phyloP scores from a whole-genome alignment of 2,797 vertebrate species.

The Ciconia nigra region DNA sequence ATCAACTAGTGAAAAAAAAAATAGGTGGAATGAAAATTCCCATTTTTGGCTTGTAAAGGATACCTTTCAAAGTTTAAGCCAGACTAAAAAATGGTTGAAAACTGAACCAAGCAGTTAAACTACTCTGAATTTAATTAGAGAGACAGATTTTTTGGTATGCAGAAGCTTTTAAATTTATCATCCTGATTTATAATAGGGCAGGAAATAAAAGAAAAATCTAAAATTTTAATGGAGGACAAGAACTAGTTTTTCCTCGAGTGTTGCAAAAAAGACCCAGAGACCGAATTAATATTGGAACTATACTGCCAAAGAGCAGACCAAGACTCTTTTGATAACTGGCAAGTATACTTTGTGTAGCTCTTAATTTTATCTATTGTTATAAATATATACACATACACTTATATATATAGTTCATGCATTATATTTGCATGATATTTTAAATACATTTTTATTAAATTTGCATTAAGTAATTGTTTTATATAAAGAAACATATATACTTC shows the following conservation, averaged over 20 bases:
- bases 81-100: background rate
- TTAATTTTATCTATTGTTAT: background rate
- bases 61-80: background rate
- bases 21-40: background rate
- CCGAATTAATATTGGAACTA: background rate
- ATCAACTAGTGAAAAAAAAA: background rate
- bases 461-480: background rate
- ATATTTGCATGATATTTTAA: background rate
- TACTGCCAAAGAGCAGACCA: background rate
- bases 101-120: background rate
- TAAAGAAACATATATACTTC: background rate
- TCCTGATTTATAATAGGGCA: background rate
- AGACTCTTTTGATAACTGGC: background rate
- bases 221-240: background rate
- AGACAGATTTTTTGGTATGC: background rate
- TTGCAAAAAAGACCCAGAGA: background rate
- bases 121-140: background rate
- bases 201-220: background rate
- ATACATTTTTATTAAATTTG: background rate
- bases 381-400: background rate
- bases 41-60: background rate
- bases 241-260: background rate
- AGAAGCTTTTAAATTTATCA: background rate
- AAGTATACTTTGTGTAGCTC: background rate
- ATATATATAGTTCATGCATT: background rate